Evolutionary conservation across 2,888 invertebrate genomes (phyloP).

Genomic region (Amorpha juglandis): DNA sequence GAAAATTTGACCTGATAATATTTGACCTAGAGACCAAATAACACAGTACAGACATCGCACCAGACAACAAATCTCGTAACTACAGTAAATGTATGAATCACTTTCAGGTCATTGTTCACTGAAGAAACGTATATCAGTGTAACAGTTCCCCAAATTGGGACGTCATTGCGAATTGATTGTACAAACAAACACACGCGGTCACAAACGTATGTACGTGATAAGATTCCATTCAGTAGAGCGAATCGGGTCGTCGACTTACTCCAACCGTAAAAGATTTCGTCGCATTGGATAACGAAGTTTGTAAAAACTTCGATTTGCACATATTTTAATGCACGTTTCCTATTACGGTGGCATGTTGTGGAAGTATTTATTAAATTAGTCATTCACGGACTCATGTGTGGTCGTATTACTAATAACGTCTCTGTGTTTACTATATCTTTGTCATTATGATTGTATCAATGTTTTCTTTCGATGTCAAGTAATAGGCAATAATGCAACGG

Average conservation of each 20-base stretch:
- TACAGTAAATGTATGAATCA: slow-evolving; percentile 73
- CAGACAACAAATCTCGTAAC: slow-evolving; percentile 52
- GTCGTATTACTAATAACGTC: background rate
- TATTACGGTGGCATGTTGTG: slow-evolving; percentile 6
- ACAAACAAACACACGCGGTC: slow-evolving; percentile 63
- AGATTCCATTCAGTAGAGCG: slow-evolving; percentile 62
- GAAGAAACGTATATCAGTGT: slow-evolving; percentile 47
- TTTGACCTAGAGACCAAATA: slow-evolving; percentile 56
- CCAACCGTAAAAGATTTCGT: slow-evolving; percentile 38
- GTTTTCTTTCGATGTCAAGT: background rate
- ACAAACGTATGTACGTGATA: slow-evolving; percentile 60
- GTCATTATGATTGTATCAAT: background rate
- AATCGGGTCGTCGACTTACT: slow-evolving; percentile 58
- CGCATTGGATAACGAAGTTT: slow-evolving; percentile 38
- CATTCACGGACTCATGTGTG: background rate
- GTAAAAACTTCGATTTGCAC: background rate
- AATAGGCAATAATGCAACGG: background rate
- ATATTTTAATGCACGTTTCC: slow-evolving; percentile 15
- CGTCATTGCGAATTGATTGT: slow-evolving; percentile 70
- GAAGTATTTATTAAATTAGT: slow-evolving; percentile 18
- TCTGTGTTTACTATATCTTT: background rate
- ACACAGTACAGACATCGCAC: slow-evolving; percentile 54
- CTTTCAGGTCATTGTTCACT: slow-evolving; percentile 74
- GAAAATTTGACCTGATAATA: slow-evolving; percentile 37
- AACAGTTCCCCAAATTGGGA: slow-evolving; percentile 78